Base-by-base conservation (phyloP, 2,888 invertebrate genomes). In the Ophioninae sp. region DNA sequence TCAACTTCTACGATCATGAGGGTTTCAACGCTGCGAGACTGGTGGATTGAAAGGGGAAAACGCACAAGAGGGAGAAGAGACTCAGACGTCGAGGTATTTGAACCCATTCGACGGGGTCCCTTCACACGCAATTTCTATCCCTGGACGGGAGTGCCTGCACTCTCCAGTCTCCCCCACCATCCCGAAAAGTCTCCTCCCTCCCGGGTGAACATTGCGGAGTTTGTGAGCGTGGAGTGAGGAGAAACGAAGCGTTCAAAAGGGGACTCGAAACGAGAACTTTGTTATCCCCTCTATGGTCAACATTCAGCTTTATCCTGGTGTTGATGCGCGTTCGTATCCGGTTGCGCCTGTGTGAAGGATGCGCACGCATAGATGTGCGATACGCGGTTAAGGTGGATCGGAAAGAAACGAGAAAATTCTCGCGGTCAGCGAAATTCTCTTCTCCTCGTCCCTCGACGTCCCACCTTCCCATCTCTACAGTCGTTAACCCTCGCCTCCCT, bases 61-160 rank as follows among this genome's bases (percentile, higher is more conserved):
- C 20, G 79, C 17, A 56, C 41, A 65, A 56, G 37, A 64, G 62
- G 68, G 39, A 62, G 59, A 65, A 68, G 82, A 68, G 82, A 68
- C 50, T 67, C 76, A 85, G 85, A 79, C 86, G 78, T 78, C 77
- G 87, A 89, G 89, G 89, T 89, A 89, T 89, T 89, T 89, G 89
- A 90, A 89, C 89, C 86, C 88, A 84, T 82, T 86, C 85, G 81
- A 77, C 77, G 23, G 61, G 69, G 72, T 72, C 65, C 74, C 81
- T 70, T 75, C 61, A 69, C 82, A 67, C 72, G 79, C 70, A 70
- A 70, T 70, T 80, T 44, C 76, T 78, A 85, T 87, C 85, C 85
- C 77, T 80, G 81, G 84, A 73, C 81, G 41, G 56, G 56, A 65
- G 57, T 39, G 37, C 59, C 44, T 72, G 8, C 59, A 41, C 57